These are phyloP conservation scores for Ips typographus DNA, from an alignment of 1,140 invertebrate genomes.

Conservation along the genomic window DNA sequence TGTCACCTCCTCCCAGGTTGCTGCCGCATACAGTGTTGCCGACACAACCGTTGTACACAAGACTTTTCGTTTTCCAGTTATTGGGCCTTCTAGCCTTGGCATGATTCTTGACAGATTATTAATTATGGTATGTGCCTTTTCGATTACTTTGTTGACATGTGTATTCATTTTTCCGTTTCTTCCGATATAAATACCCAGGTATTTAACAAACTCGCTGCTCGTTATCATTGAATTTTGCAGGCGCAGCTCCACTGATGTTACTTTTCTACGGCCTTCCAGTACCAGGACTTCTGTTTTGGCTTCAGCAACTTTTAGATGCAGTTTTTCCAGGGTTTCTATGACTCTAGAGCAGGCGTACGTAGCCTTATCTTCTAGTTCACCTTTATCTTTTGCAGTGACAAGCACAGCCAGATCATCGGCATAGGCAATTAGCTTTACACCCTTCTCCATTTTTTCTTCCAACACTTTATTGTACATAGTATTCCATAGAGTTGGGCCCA, in stretches of 20 bases:
- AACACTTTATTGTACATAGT: slow-evolving; percentile 30
- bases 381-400: background rate
- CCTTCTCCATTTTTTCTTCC: slow-evolving; percentile 4
- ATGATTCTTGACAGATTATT: background rate
- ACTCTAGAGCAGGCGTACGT: background rate
- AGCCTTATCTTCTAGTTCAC: background rate
- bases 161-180: background rate
- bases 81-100: background rate
- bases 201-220: background rate
- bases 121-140: background rate
- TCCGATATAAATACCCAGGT: background rate
- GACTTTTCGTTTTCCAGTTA: background rate
- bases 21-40: background rate
- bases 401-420: slow-evolving; percentile 15
- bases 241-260: background rate
- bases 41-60: background rate
- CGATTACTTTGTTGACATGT: background rate
- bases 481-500: slow-evolving; percentile 48
- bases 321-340: background rate
- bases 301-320: background rate
- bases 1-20: background rate
- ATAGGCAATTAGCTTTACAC: slow-evolving; percentile 1
- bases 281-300: slow-evolving; percentile 1
- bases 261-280: background rate
- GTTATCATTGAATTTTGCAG: background rate